Evolutionary conservation across 2,888 invertebrate genomes (phyloP), one percentile per base, ranked within the genome.

Genomic region (Cybosia mesomella): DNA sequence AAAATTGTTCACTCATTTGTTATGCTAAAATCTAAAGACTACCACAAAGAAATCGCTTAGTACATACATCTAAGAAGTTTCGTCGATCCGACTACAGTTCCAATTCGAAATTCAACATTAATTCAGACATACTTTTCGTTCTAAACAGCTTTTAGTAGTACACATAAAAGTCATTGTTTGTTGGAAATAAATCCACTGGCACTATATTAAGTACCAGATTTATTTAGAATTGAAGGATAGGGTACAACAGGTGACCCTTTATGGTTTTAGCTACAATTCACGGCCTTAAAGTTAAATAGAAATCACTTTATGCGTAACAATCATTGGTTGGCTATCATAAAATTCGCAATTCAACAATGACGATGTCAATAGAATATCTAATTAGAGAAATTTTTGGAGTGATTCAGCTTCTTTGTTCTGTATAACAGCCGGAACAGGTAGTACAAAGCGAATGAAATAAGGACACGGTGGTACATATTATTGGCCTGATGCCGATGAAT

Each of bases 311-410:
- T 39, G 28, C 22, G 62, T 22, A 53, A 55, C 66, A 68, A 68
- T 58, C 36, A 66, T 63, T 34, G 60, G 60, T 66, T 53, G 58
- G 63, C 24, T 24, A 66, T 64, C 59, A 67, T 68, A 60, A 66
- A 67, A 65, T 64, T 67, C 64, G 64, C 68, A 64, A 76, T 58
- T 64, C 67, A 70, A 65, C 63, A 22, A 54, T 34, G 58, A 32
- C 66, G 22, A 76, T 76, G 78, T 65, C 62, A 11, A 68, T 68
- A 11, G 86, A 84, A 86, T 86, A 72, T 68, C 15, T 77, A 82
- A 87, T 81, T 74, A 81, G 83, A 85, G 84, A 87, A 86, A 84
- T 80, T 80, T 74, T 68, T n/a, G 62, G 39, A 67, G 57, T 76
- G 74, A 80, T 71, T 78, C 75, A 79, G 54, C 13, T 21, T 62